Base-by-base conservation (phyloP, 2,888 invertebrate genomes). In the Aphodius granarius region DNA sequence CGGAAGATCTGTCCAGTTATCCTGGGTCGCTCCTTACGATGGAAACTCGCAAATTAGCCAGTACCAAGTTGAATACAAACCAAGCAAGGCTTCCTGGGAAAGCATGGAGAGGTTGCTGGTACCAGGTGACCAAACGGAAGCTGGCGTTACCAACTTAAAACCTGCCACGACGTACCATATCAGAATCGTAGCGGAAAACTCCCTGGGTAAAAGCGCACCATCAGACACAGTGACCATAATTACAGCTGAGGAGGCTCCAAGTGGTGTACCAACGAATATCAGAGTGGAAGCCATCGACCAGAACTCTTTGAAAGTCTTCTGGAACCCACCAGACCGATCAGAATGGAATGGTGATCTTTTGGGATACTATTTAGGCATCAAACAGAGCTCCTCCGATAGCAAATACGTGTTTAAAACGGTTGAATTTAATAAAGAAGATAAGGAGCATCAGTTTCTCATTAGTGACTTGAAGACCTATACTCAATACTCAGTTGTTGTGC, bases 151-250 rank as follows among this genome's bases (percentile, higher is more conserved):
- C 85, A 96, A 95, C 84, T 89, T 97, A 6, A 91, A 94, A 81
- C 97, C 97, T 21, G 96, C 97, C 43, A 97, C 97, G 1, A 95
- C 96, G 0, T 98, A 98, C 85, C 96, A 97, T 85, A 92, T 97
- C 81, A 91, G 97, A 79, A 95, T 98, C 83, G 94, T 97, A 1
- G 97, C 97, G 76, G 96, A 97, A 88, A 98, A 98, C 84, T 95
- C 95, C 86, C 93, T 97, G 78, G 97, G 98, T 73, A 92, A 93
- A n/a, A 97, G 97, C 23, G 94, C 95, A 81, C 95, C 96, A 1
- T 97, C 97, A 0, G 96, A 97, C 84, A 94, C 95, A 1, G 96
- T 97, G 1, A 95, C 95, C 1, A 97, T 98, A 79, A 97, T 97
- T 78, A 98, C 98, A 22, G 96, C 97, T 63, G 98, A 98, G 88